These are phyloP conservation scores for Agriopis leucophaearia DNA, from an alignment of 2,888 invertebrate species.

Conservation along the genomic window DNA sequence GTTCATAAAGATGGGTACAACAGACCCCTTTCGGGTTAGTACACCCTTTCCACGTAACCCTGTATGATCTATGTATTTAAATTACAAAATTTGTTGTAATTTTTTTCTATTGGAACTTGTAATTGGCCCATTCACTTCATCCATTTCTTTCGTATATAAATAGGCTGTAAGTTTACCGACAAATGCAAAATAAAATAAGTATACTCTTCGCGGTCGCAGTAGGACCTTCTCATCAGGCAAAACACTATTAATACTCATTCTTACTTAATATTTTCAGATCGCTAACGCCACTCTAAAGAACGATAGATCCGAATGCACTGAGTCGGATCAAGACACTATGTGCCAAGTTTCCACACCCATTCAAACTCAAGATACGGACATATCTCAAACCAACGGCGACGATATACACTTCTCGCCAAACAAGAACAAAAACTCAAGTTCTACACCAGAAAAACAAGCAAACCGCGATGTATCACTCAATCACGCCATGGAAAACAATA, in stretches of 20 bases:
- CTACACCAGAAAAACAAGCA: conserved; percentile 54
- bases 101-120: too few species aligned
- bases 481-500: conserved; percentile 6
- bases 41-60: too few species aligned
- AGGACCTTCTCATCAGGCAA: too few species aligned
- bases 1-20: too few species aligned
- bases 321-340: conserved; percentile 65
- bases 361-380: conserved; percentile 35
- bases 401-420: conserved; percentile 40
- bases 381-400: conserved; percentile 40
- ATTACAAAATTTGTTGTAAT: too few species aligned
- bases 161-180: too few species aligned
- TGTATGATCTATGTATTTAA: too few species aligned
- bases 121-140: too few species aligned
- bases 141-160: too few species aligned
- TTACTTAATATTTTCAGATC: conserved; percentile 60
- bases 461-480: conserved; percentile 15
- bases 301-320: conserved; percentile 62
- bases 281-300: conserved; percentile 71
- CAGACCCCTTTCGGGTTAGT: too few species aligned
- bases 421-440: conserved; percentile 41
- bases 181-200: too few species aligned
- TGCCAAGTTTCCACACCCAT: conserved; percentile 44
- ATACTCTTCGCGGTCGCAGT: too few species aligned
- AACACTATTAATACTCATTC: not conserved